Evolutionary conservation across 2,888 invertebrate species (phyloP).

Genomic region (Trichopria drosophilae): DNA sequence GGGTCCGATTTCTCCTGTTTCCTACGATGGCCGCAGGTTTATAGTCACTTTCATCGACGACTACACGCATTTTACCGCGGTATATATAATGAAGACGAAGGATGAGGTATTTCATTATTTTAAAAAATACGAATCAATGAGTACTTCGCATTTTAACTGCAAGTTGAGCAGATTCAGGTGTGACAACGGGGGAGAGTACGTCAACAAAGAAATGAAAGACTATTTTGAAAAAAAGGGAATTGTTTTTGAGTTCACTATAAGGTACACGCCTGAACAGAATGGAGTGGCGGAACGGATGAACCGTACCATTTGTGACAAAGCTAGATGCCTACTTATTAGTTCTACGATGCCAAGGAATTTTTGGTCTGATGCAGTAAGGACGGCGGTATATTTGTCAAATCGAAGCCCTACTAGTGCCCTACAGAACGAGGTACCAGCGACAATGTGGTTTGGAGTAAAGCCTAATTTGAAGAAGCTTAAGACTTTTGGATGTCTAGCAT

Average conservation of each 20-base stretch:
- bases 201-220: constrained; percentile 31
- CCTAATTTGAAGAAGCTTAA: no score
- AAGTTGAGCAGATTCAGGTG: no score
- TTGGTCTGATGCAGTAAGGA: no score
- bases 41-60: constrained; percentile 37
- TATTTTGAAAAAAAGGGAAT: constrained; percentile 36
- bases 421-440: constrained; percentile 32
- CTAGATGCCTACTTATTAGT: no score
- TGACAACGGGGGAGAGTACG: constrained; percentile 42
- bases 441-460: constrained; percentile 34
- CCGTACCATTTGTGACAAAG: constrained; percentile 42
- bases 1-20: no score
- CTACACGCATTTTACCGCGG: no score
- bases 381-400: no score
- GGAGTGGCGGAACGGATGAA: constrained; percentile 37
- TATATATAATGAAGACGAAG: no score
- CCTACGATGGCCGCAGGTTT: constrained; percentile 32
- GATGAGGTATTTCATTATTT: no score
- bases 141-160: constrained; percentile 39
- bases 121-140: constrained; percentile 37
- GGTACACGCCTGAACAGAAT: no score
- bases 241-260: constrained; percentile 35
- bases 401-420: constrained; percentile 34
- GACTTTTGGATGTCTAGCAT: no score
- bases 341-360: no score